A percentile compares a stretch with the other conserved stretches of the same genome.
Evolutionary conservation across 1,140 invertebrate species (phyloP).

Genomic region (Euwallacea fornicatus): DNA sequence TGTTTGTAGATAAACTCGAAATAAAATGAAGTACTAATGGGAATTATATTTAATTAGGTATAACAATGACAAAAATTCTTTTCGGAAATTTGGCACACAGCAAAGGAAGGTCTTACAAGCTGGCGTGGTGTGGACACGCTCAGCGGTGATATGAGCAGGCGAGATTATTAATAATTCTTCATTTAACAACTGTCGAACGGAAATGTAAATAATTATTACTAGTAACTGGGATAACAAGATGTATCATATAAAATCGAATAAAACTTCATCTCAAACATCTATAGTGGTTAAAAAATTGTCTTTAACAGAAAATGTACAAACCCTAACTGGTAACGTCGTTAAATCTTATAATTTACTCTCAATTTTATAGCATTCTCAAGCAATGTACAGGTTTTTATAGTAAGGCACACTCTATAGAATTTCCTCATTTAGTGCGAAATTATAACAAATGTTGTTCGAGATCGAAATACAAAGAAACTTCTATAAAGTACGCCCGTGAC

Average conservation of each 20-base stretch:
- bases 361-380: constrained; percentile 40
- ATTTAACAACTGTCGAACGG: constrained; percentile 1
- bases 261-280: constrained; percentile 40
- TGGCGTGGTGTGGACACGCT: constrained; percentile 21
- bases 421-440: neutral
- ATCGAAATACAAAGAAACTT: neutral
- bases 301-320: constrained; percentile 44
- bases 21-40: constrained; percentile 20
- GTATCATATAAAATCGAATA: constrained; percentile 29
- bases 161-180: neutral
- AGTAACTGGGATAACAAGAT: constrained; percentile 41
- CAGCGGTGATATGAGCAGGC: constrained; percentile 41
- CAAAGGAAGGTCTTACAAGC: constrained; percentile 40
- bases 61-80: constrained; percentile 50
- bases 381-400: constrained; percentile 41
- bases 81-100: constrained; percentile 45
- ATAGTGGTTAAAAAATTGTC: neutral
- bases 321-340: constrained; percentile 28
- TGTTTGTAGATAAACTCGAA: constrained; percentile 4
- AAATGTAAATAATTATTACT: constrained; percentile 18
- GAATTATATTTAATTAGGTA: constrained; percentile 49
- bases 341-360: constrained; percentile 14
- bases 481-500: constrained; percentile 3
- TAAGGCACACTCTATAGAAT: constrained; percentile 43
- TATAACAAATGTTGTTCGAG: neutral